Conservation (phyloP, 2,888 invertebrate species). For the Chloromyia formosa region DNA sequence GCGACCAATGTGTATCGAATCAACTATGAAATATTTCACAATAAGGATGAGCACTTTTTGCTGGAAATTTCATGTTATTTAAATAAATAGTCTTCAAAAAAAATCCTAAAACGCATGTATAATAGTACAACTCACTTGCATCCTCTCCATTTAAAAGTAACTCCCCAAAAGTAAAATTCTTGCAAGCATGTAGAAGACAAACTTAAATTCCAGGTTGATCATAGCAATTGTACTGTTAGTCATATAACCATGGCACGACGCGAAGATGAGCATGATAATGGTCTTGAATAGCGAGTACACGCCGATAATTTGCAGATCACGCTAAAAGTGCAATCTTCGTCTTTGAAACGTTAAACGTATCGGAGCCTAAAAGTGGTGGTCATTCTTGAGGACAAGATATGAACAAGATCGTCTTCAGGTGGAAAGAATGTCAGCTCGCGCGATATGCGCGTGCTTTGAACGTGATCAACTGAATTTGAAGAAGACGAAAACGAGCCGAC, state of each 20-base stretch:
- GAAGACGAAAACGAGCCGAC: background rate
- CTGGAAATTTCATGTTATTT: no score
- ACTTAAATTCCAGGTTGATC: no score
- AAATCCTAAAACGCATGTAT: no score
- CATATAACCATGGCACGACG: background rate
- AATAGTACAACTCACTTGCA: no score
- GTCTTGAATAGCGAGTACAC: background rate
- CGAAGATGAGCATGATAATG: conserved; percentile 38
- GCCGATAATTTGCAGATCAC: conserved; percentile 37
- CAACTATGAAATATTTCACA: no score
- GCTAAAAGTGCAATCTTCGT: conserved; percentile 36
- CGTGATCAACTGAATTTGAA: conserved; percentile 27
- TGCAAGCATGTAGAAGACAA: no score
- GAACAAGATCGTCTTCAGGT: conserved; percentile 6
- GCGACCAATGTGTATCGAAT: no score
- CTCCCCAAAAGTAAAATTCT: no score
- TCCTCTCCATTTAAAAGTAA: no score
- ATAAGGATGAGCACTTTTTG: no score
- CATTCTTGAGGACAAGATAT: conserved; percentile 36
- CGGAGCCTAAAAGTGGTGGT: background rate
- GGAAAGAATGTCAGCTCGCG: conserved; percentile 42
- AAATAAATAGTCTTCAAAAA: no score
- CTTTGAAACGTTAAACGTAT: background rate
- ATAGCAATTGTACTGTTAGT: no score
- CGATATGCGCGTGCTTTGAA: conserved; percentile 44